phyloP scores from a whole-genome alignment of 2,113 vertebrate species.

The Craseonycteris thonglongyai region DNA sequence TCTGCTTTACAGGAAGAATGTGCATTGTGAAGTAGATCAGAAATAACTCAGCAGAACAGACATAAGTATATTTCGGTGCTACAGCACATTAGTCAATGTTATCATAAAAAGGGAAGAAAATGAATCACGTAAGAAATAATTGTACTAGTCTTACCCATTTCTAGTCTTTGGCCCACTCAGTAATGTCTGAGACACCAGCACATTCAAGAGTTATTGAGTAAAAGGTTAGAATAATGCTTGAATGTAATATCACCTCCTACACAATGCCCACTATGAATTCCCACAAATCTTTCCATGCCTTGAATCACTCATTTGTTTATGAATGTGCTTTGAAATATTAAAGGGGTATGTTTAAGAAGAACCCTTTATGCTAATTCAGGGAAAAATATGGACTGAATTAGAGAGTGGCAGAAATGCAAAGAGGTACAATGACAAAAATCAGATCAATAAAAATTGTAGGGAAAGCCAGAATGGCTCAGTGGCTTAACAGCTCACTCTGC shows the following conservation, averaged over 20 bases:
- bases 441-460: not conserved
- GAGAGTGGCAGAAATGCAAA: not conserved
- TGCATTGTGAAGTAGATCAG: not conserved
- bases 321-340: not conserved
- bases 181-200: not conserved
- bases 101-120: not conserved
- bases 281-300: not conserved
- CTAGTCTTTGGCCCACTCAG: not conserved
- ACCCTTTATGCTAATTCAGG: not conserved
- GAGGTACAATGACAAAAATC: not conserved
- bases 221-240: not conserved
- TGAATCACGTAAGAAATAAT: not conserved
- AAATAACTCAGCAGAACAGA: not conserved
- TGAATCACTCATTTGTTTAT: not conserved
- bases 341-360: not conserved
- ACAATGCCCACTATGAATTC: not conserved
- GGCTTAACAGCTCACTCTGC: no score
- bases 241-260: rapidly evolving
- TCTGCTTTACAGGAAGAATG: not conserved
- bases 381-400: not conserved
- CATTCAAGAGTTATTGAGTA: not conserved
- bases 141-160: not conserved
- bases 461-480: no score
- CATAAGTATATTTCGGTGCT: not conserved
- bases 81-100: not conserved